Percentiles rank a stretch among this genome's conserved stretches.
These are phyloP conservation scores for Drosophila longiperda DNA, from an alignment of 2,888 invertebrate species.

Conservation along the genomic window DNA sequence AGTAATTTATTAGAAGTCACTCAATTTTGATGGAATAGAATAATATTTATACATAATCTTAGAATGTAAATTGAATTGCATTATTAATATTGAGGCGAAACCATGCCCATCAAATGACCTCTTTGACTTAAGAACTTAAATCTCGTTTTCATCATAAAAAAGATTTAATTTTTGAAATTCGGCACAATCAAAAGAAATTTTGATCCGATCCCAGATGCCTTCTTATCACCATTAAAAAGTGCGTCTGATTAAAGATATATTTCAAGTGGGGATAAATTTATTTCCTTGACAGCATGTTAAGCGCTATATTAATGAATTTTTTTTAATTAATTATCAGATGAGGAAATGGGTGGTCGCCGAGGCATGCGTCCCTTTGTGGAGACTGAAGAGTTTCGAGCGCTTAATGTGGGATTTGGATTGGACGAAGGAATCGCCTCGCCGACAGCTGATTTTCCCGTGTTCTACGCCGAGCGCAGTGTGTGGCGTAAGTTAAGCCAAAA, in stretches of 20 bases:
- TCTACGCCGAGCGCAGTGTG: slow-evolving; percentile 91
- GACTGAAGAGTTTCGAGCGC: slow-evolving; percentile 89
- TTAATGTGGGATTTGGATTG: slow-evolving; percentile 93
- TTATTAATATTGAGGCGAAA: too few species aligned
- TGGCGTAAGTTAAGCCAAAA: slow-evolving; percentile 89
- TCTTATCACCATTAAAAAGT: background rate
- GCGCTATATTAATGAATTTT: background rate
- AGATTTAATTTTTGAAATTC: too few species aligned
- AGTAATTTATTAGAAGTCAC: background rate
- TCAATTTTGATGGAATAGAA: background rate
- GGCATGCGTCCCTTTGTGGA: slow-evolving; percentile 93
- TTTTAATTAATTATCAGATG: slow-evolving; percentile 87
- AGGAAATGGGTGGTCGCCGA: slow-evolving; percentile 93
- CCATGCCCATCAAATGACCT: background rate
- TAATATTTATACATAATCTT: background rate
- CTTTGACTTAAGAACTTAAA: background rate
- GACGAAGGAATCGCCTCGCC: slow-evolving; percentile 94
- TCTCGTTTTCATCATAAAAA: too few species aligned
- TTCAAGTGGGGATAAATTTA: background rate
- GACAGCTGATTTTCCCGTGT: slow-evolving; percentile 88
- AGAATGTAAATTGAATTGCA: background rate
- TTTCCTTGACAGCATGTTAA: background rate
- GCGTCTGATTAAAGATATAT: background rate
- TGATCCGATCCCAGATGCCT: background rate
- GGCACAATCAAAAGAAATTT: too few species aligned